phyloP scores from a whole-genome alignment of 2,888 invertebrate genomes.

The Vanessa cardui region DNA sequence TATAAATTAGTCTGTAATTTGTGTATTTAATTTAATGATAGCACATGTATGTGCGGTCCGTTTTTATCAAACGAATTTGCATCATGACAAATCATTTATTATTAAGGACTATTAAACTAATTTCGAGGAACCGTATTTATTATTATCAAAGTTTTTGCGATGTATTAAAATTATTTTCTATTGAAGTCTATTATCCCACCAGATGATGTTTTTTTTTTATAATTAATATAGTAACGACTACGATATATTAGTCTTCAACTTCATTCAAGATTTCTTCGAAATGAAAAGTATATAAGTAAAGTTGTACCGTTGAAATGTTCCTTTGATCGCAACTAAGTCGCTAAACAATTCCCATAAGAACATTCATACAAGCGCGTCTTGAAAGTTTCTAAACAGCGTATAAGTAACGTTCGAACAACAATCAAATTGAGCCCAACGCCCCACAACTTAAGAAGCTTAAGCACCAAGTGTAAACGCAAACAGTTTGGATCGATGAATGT shows the following conservation, averaged over 20 bases:
- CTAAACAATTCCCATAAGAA: slow-evolving; percentile 72
- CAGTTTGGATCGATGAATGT: slow-evolving; percentile 73
- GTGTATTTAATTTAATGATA: slow-evolving; percentile 28
- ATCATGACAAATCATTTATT: slow-evolving; percentile 12
- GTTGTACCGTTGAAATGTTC: slow-evolving; percentile 7
- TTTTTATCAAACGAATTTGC: slow-evolving; percentile 7
- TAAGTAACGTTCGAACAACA: slow-evolving; percentile 76
- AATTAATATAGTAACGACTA: no score
- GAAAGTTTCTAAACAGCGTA: slow-evolving; percentile 77
- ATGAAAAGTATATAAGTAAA: not conserved
- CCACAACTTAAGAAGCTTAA: slow-evolving; percentile 61
- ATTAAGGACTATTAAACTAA: slow-evolving; percentile 8
- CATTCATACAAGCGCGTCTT: slow-evolving; percentile 68
- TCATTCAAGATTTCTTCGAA: not conserved
- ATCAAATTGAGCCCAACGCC: slow-evolving; percentile 64
- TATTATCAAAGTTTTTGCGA: not conserved
- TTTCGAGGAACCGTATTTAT: slow-evolving; percentile 8
- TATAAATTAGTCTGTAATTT: slow-evolving; percentile 31
- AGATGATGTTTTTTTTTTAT: no score
- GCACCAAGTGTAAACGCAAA: slow-evolving; percentile 57
- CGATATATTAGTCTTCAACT: not conserved
- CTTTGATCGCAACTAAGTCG: slow-evolving; percentile 49
- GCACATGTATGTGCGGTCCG: slow-evolving; percentile 7
- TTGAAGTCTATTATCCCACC: no score
- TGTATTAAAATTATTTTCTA: not conserved